Percentiles rank a stretch among this genome's conserved stretches.
Conservation (phyloP, 2,797 vertebrate species). For the Diceros bicornis region DNA sequence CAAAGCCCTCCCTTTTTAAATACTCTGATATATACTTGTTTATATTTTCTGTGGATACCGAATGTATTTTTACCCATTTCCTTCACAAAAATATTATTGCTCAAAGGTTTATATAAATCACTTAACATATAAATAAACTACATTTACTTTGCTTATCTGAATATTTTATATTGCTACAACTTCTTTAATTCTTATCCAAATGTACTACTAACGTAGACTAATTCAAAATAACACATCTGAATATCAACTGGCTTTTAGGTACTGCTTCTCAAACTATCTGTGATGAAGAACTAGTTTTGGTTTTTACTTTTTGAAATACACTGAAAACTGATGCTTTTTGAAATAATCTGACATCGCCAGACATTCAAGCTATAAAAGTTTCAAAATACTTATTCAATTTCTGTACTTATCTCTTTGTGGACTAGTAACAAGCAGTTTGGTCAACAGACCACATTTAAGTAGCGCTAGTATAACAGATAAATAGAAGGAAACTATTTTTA, state of each 20-base stretch:
- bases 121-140: not conserved
- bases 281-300: not conserved
- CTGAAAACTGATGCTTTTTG: not conserved
- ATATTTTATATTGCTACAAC: not conserved
- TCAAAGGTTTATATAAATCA: conserved; percentile 33
- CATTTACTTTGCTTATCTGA: conserved; percentile 12
- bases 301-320: not conserved
- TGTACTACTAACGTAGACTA: not conserved
- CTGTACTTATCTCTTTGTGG: not conserved
- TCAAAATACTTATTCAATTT: not conserved
- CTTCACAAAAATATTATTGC: not conserved
- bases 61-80: conserved; percentile 15
- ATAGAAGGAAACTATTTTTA: conserved; percentile 30
- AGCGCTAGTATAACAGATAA: not conserved
- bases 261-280: not conserved
- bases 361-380: not conserved
- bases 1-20: not conserved
- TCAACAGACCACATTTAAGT: not conserved
- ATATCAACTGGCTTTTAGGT: not conserved
- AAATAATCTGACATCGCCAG: not conserved
- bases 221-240: conserved; percentile 6
- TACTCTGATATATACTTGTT: not conserved
- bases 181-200: not conserved
- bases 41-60: not conserved
- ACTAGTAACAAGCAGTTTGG: not conserved